Conservation (phyloP, 2,888 invertebrate genomes). For the Eupithecia pulchellata region DNA sequence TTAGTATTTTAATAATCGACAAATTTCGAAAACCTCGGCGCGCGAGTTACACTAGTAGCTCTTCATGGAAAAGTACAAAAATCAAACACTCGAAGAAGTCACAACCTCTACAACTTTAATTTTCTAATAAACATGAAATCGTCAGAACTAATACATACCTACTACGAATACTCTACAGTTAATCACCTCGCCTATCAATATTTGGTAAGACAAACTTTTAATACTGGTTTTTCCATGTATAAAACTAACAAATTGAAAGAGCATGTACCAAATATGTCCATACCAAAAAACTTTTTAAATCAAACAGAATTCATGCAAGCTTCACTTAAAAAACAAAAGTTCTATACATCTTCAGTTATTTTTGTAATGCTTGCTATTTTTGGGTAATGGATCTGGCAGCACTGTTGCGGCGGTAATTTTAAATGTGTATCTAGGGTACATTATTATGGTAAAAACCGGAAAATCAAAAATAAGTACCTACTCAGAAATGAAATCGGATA, state of each 20-base stretch:
- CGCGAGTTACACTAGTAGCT: too few species aligned
- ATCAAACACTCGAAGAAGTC: background rate
- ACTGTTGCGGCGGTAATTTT: background rate
- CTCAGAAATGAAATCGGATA: background rate
- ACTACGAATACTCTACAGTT: background rate
- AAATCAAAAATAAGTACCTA: background rate
- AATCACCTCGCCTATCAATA: background rate
- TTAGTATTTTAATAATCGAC: too few species aligned
- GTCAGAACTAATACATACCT: background rate
- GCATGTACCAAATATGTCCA: too few species aligned
- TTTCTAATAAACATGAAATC: background rate
- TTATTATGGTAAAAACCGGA: background rate
- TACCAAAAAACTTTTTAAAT: too few species aligned
- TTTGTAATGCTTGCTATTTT: too few species aligned
- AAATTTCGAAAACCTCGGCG: too few species aligned
- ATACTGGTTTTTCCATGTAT: too few species aligned
- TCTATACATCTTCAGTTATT: too few species aligned
- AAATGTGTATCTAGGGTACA: background rate
- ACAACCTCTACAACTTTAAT: background rate
- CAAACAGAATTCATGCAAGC: too few species aligned
- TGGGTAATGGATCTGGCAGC: too few species aligned
- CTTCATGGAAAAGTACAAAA: background rate
- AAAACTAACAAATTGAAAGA: too few species aligned
- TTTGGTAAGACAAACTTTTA: background rate
- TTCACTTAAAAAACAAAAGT: too few species aligned